These are phyloP conservation scores for Polydrusus pterygomalis DNA, from an alignment of 2,888 invertebrate species.

Conservation along the genomic window DNA sequence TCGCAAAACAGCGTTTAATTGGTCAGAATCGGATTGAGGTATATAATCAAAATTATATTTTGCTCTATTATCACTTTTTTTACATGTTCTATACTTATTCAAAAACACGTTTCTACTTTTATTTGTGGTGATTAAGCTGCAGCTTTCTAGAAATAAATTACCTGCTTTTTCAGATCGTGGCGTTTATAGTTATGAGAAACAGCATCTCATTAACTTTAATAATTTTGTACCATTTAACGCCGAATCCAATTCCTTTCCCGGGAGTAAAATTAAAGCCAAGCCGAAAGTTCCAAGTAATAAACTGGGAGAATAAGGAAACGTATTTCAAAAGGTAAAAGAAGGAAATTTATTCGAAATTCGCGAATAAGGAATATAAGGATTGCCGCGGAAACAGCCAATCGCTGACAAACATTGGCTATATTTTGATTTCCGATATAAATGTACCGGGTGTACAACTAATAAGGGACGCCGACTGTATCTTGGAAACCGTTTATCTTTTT, in stretches of 20 bases:
- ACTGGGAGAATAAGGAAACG: constrained; percentile 4
- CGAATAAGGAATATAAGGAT: not conserved
- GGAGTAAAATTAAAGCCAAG: constrained; percentile 12
- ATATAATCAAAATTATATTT: too few relatives aligned
- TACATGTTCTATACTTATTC: too few relatives aligned
- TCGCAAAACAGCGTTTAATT: too few relatives aligned
- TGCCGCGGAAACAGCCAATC: not conserved
- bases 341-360: constrained; percentile 5
- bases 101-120: not conserved
- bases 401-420: not conserved
- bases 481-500: too few relatives aligned
- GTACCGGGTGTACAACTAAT: too few relatives aligned
- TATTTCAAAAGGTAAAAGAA: too few relatives aligned
- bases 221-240: constrained; percentile 17
- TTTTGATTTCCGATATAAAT: not conserved
- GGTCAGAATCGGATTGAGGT: too few relatives aligned
- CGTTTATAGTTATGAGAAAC: constrained; percentile 19
- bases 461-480: too few relatives aligned
- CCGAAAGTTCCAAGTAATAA: constrained; percentile 13
- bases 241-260: constrained; percentile 8
- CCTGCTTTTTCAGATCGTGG: not conserved
- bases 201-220: constrained; percentile 13
- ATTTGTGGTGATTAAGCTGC: not conserved
- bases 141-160: not conserved
- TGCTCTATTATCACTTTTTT: too few relatives aligned